Conservation (phyloP, 2,888 invertebrate genomes). For the Cryptosula pallasiana region DNA sequence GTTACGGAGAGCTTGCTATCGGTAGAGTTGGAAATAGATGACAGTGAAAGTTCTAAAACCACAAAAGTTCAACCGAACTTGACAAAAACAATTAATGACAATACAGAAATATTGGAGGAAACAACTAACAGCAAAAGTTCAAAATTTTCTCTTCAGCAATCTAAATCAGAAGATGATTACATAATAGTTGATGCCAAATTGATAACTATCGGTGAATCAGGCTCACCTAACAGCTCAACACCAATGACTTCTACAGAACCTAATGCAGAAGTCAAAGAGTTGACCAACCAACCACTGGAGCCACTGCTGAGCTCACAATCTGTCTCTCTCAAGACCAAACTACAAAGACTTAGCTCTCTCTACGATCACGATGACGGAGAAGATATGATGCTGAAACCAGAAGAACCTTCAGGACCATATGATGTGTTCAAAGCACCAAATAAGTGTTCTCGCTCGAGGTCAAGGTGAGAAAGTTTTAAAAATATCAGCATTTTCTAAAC, state of each 20-base stretch:
- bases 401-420: neutral
- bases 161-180: neutral
- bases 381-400: neutral
- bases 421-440: slow-evolving; percentile 3
- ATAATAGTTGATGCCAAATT: neutral
- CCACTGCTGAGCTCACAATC: slow-evolving; percentile 6
- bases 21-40: neutral
- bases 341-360: neutral
- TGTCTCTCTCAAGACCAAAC: neutral
- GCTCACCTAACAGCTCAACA: neutral
- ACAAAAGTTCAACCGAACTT: neutral
- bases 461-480: slow-evolving; percentile 12
- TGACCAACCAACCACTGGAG: neutral
- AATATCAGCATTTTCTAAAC: too few relatives aligned
- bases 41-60: neutral
- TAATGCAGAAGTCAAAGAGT: neutral
- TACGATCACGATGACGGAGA: slow-evolving; percentile 10
- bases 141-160: neutral
- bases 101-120: neutral
- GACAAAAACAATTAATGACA: neutral
- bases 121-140: neutral
- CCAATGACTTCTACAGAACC: neutral
- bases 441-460: neutral
- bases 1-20: neutral
- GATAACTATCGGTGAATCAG: neutral